Evolutionary conservation across 2,113 vertebrate species (phyloP).

Genomic region (Cyanoderma ruficeps): DNA sequence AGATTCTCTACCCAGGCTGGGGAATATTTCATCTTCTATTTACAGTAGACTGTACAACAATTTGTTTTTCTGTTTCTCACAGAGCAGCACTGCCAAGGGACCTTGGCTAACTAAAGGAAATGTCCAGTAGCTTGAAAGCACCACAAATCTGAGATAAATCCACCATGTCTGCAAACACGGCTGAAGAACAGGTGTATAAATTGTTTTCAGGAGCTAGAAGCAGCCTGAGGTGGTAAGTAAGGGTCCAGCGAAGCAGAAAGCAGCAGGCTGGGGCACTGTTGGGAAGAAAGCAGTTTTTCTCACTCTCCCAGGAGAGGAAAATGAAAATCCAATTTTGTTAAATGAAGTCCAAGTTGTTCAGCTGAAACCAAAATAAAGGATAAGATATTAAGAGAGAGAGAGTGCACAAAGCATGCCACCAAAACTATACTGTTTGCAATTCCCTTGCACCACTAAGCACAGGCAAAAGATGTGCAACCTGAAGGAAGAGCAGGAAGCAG

Average conservation of each 20-base stretch:
- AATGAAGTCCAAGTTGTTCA: not conserved
- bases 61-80: not conserved
- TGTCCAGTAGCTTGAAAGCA: not conserved
- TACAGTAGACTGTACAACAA: not conserved
- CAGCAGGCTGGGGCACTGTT: not conserved
- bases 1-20: not conserved
- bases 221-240: not conserved
- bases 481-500: not conserved
- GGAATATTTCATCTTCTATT: not conserved
- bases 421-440: not conserved
- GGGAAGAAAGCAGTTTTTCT: not conserved
- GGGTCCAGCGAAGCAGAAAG: not conserved
- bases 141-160: not conserved
- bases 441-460: not conserved
- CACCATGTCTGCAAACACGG: not conserved
- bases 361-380: conserved; percentile 2
- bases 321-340: not conserved
- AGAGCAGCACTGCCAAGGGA: not conserved
- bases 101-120: not conserved
- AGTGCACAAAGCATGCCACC: not conserved
- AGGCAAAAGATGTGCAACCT: not conserved
- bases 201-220: not conserved
- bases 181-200: not conserved
- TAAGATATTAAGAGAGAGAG: not conserved
- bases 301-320: not conserved